These are phyloP conservation scores for Chloroclystis v-ata DNA, from an alignment of 2,888 invertebrate species.

Conservation along the genomic window DNA sequence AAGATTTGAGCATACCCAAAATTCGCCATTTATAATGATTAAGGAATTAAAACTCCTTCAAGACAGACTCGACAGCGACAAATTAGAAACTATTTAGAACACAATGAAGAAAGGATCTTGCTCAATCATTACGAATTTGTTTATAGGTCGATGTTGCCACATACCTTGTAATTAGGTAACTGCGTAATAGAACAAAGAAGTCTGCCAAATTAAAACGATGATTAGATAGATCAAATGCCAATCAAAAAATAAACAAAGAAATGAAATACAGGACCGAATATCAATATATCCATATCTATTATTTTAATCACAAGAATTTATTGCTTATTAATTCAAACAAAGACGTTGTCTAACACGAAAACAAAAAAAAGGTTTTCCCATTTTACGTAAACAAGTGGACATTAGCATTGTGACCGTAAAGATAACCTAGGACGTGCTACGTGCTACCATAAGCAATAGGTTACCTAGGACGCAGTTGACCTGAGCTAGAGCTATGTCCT, in stretches of 20 bases:
- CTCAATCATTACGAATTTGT: background rate
- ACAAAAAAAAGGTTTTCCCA: no score
- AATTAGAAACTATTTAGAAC: background rate
- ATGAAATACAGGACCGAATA: no score
- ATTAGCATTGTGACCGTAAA: no score
- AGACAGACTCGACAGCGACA: constrained; percentile 1
- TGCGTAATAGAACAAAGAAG: background rate
- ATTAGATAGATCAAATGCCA: background rate
- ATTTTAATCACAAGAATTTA: no score
- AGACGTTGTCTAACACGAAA: no score
- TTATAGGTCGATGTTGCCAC: no score
- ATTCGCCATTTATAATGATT: background rate
- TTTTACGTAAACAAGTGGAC: background rate
- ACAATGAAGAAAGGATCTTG: no score
- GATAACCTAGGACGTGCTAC: background rate
- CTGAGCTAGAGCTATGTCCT: constrained; percentile 47
- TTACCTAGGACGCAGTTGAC: constrained; percentile 32
- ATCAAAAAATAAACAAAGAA: background rate
- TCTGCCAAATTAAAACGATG: background rate
- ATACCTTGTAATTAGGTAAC: background rate
- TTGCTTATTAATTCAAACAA: no score
- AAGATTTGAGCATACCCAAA: constrained; percentile 1
- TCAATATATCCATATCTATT: no score
- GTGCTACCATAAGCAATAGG: background rate
- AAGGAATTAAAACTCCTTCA: no score